Percentiles rank a stretch among this genome's conserved stretches.
phyloP scores from a whole-genome alignment of 2,797 vertebrate species.

The Poecilia picta region DNA sequence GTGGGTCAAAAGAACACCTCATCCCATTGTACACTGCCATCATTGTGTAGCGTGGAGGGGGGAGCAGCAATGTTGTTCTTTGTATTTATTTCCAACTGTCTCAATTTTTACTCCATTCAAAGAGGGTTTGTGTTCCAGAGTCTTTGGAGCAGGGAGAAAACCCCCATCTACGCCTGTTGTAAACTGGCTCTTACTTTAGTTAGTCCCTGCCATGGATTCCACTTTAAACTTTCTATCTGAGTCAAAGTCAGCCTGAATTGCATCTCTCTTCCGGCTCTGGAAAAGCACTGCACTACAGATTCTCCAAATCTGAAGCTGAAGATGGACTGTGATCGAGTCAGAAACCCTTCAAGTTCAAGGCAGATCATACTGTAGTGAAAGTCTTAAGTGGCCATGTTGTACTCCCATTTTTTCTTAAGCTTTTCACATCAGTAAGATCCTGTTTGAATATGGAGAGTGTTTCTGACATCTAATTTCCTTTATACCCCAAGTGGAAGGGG shows the following conservation, averaged over 20 bases:
- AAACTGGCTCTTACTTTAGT: background rate
- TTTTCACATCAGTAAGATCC: too few species aligned
- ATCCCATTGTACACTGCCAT: constrained; percentile 60
- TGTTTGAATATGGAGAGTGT: background rate
- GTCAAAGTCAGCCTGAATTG: too few species aligned
- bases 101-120: constrained; percentile 67
- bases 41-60: constrained; percentile 44
- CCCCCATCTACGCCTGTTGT: background rate
- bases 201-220: background rate
- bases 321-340: background rate
- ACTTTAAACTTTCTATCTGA: background rate
- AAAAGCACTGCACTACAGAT: too few species aligned
- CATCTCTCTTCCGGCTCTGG: too few species aligned
- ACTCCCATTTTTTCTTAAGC: background rate
- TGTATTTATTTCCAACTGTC: constrained; percentile 67
- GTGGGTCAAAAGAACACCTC: constrained; percentile 64
- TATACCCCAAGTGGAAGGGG: too few species aligned
- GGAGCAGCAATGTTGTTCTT: constrained; percentile 26
- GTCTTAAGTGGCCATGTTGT: background rate
- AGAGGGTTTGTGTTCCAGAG: constrained; percentile 29
- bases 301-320: too few species aligned
- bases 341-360: background rate
- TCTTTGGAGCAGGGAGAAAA: background rate
- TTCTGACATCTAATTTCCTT: background rate
- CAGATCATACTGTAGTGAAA: background rate